A percentile compares a stretch with the other conserved stretches of the same genome.
These are phyloP conservation scores for Heliocidaris tuberculata DNA, from an alignment of 35 echinoderm and acorn worm species.

Conservation along the genomic window DNA sequence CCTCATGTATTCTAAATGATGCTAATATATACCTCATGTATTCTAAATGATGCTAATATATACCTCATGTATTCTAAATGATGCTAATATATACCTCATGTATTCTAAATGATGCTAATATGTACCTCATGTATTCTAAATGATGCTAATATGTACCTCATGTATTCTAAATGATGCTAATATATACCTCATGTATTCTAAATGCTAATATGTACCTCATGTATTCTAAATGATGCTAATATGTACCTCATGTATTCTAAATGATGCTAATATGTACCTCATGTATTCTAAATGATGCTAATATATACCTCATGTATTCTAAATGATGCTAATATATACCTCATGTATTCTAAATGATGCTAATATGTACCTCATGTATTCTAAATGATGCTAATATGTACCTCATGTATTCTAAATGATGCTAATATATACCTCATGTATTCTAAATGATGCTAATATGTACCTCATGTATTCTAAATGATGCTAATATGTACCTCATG, in stretches of 20 bases:
- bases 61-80: conserved; percentile 67
- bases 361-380: conserved; percentile 61
- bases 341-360: conserved; percentile 53
- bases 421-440: conserved; percentile 61
- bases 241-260: conserved; percentile 63
- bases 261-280: conserved; percentile 55
- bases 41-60: neutral
- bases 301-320: conserved; percentile 61
- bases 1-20: conserved; percentile 65
- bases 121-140: conserved; percentile 65
- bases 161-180: conserved; percentile 38
- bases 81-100: conserved; percentile 62
- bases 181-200: conserved; percentile 61
- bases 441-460: neutral
- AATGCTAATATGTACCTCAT: conserved; percentile 57
- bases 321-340: conserved; percentile 43
- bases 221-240: conserved; percentile 21
- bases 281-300: conserved; percentile 42
- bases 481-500: conserved; percentile 62
- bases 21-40: conserved; percentile 61
- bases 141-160: conserved; percentile 57
- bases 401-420: conserved; percentile 65
- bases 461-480: conserved; percentile 67
- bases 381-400: neutral
- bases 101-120: neutral